Evolutionary conservation across 2,888 invertebrate genomes (phyloP).

Genomic region (Prosopocoilus inquinatus): DNA sequence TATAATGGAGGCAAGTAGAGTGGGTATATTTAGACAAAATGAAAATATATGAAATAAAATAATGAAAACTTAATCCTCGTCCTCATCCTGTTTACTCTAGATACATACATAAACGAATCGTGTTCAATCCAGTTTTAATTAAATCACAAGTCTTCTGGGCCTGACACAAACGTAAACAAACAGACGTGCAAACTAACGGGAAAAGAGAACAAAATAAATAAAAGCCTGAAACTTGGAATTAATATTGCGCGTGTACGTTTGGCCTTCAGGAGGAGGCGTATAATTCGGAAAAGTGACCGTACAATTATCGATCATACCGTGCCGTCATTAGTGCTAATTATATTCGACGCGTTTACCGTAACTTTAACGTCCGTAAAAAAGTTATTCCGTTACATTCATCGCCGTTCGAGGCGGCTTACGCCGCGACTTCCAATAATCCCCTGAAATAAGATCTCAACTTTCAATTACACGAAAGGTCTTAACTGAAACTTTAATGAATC

Average conservation of each 20-base stretch:
- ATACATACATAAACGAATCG: slow-evolving; percentile 12
- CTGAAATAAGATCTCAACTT: slow-evolving; percentile 37
- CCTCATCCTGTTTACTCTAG: neutral
- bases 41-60: too few species aligned
- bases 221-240: slow-evolving; percentile 11
- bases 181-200: slow-evolving; percentile 9
- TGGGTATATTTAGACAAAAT: too few species aligned
- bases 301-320: slow-evolving; percentile 26
- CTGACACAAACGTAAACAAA: slow-evolving; percentile 12
- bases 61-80: too few species aligned
- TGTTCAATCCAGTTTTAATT: slow-evolving; percentile 18
- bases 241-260: slow-evolving; percentile 10
- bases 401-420: slow-evolving; percentile 13
- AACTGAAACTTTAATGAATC: slow-evolving; percentile 27
- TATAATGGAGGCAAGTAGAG: too few species aligned
- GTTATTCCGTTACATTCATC: slow-evolving; percentile 27
- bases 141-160: slow-evolving; percentile 17
- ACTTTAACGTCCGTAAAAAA: slow-evolving; percentile 26
- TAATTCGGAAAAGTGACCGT: slow-evolving; percentile 10
- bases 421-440: slow-evolving; percentile 36
- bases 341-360: slow-evolving; percentile 25
- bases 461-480: slow-evolving; percentile 36
- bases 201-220: slow-evolving; percentile 13
- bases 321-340: slow-evolving; percentile 29
- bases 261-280: slow-evolving; percentile 1